These are phyloP conservation scores for Ochlodes sylvanus DNA, from an alignment of 2,888 invertebrate genomes.

Conservation along the genomic window DNA sequence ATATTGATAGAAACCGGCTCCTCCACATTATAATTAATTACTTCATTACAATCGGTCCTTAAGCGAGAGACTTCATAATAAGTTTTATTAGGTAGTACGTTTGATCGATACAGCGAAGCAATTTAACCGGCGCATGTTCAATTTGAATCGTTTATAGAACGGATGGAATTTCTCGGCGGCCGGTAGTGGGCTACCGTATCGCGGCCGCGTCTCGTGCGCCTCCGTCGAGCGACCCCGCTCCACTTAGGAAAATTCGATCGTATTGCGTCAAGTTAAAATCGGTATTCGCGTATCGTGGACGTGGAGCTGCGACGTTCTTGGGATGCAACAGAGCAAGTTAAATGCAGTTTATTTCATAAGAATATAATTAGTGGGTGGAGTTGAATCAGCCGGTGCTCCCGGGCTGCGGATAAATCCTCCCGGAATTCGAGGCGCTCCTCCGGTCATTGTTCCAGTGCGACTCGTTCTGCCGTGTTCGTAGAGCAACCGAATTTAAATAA, in stretches of 20 bases:
- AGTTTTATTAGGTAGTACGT: conserved; percentile 39
- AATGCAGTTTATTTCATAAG: conserved; percentile 82
- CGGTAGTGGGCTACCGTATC: conserved; percentile 60
- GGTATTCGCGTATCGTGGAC: not conserved
- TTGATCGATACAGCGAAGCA: conserved; percentile 39
- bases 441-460: conserved; percentile 5
- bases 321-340: conserved; percentile 54
- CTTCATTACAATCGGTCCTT: conserved; percentile 30
- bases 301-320: conserved; percentile 44
- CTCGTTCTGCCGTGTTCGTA: conserved; percentile 5
- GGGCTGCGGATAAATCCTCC: conserved; percentile 57
- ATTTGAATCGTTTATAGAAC: conserved; percentile 49
- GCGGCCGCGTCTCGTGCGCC: conserved; percentile 49
- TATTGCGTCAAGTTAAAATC: not conserved
- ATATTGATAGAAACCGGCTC: conserved; percentile 30
- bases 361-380: conserved; percentile 84
- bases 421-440: conserved; percentile 39
- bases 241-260: conserved; percentile 3
- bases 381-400: conserved; percentile 66
- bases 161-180: conserved; percentile 45
- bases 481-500: conserved; percentile 19
- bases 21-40: conserved; percentile 28
- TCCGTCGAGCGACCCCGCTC: conserved; percentile 35
- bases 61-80: conserved; percentile 20
- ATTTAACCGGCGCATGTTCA: conserved; percentile 48